Percentiles rank a stretch among this genome's conserved stretches.
These are phyloP conservation scores for Mustelus asterias DNA, from an alignment of 2,113 vertebrate species.

Conservation along the genomic window DNA sequence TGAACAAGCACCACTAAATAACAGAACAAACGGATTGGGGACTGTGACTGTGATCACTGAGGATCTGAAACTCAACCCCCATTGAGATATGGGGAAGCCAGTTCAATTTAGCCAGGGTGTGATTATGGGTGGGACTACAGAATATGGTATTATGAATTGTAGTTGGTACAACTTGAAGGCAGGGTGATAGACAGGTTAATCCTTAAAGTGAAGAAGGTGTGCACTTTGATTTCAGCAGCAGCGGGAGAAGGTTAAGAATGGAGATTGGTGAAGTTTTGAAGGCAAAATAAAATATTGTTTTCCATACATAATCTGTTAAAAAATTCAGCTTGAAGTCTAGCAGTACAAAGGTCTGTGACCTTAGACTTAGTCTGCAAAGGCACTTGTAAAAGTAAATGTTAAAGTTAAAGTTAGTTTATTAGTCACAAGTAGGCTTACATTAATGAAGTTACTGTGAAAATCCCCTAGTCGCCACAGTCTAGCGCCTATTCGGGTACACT, in stretches of 20 bases:
- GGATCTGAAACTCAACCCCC: not conserved
- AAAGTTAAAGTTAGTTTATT: too few relatives aligned
- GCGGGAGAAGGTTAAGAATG: not conserved
- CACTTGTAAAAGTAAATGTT: not conserved
- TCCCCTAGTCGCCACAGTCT: too few relatives aligned
- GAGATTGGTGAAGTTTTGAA: not conserved
- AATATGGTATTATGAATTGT: not conserved
- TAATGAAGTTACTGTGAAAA: too few relatives aligned
- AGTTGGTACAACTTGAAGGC: not conserved
- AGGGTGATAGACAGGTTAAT: not conserved
- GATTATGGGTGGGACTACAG: not conserved
- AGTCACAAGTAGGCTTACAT: too few relatives aligned
- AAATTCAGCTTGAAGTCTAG: not conserved
- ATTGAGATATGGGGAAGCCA: not conserved
- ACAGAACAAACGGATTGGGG: not conserved
- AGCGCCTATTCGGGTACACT: too few relatives aligned
- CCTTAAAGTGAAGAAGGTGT: not conserved
- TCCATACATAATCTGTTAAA: not conserved
- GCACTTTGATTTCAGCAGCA: not conserved
- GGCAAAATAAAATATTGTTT: not conserved
- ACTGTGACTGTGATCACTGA: not conserved
- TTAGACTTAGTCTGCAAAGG: not conserved
- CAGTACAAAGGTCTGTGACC: not conserved
- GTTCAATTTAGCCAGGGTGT: not conserved
- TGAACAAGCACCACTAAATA: not conserved